A percentile compares a stretch with the other conserved stretches of the same genome.
Evolutionary conservation across 2,888 invertebrate genomes (phyloP).

Genomic region (Leucoptera coffeella): DNA sequence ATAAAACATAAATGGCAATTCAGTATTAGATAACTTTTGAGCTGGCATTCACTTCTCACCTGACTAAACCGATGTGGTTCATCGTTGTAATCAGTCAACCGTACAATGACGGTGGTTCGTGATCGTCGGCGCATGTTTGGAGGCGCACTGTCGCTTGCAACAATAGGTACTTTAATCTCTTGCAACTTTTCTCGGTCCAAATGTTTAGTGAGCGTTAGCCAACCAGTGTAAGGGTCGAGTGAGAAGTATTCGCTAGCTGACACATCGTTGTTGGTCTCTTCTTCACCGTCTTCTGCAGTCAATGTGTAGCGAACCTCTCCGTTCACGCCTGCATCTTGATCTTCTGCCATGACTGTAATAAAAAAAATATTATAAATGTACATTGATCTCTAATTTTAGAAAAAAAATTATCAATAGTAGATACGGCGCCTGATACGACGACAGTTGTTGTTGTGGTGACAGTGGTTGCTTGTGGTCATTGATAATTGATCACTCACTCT

Average conservation of each 20-base stretch:
- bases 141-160: slow-evolving; percentile 72
- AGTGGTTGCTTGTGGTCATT: too few species aligned
- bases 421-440: too few species aligned
- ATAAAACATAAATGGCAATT: too few species aligned
- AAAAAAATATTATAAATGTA: too few species aligned
- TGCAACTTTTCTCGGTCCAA: slow-evolving; percentile 74
- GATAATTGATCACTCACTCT: too few species aligned
- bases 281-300: slow-evolving; percentile 58
- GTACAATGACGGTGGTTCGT: slow-evolving; percentile 70
- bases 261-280: slow-evolving; percentile 49
- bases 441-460: too few species aligned
- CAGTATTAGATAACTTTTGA: too few species aligned
- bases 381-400: too few species aligned
- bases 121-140: slow-evolving; percentile 62
- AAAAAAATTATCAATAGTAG: too few species aligned
- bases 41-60: too few species aligned
- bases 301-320: slow-evolving; percentile 80
- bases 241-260: slow-evolving; percentile 40
- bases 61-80: slow-evolving; percentile 75
- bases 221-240: slow-evolving; percentile 81
- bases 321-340: slow-evolving; percentile 72
- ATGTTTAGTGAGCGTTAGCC: slow-evolving; percentile 67
- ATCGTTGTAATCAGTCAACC: slow-evolving; percentile 87
- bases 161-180: slow-evolving; percentile 71
- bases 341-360: slow-evolving; percentile 36